phyloP scores from a whole-genome alignment of 2,797 vertebrate genomes.

The Spheniscus humboldti region DNA sequence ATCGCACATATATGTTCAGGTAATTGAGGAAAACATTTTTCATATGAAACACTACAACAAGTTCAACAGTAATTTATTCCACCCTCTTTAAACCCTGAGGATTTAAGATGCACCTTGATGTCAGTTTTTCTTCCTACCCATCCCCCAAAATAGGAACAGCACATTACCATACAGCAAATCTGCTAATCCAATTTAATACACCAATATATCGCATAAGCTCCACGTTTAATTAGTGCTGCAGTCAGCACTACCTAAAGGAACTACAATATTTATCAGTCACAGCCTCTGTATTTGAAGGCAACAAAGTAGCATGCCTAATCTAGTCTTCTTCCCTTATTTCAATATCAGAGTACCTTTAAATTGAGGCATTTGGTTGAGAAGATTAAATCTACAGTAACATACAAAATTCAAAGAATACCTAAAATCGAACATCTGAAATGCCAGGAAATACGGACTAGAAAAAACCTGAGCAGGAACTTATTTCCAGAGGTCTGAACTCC shows the following conservation, averaged over 20 bases:
- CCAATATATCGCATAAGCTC: constrained; percentile 32
- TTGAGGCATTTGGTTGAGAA: neutral
- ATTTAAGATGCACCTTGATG: constrained; percentile 36
- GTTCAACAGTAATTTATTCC: constrained; percentile 36
- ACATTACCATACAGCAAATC: constrained; percentile 47
- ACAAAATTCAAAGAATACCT: neutral
- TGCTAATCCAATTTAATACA: constrained; percentile 63
- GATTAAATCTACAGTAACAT: neutral
- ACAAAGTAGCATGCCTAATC: neutral
- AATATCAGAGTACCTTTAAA: neutral
- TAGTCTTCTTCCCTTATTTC: neutral
- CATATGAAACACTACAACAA: neutral
- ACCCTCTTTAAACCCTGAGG: neutral
- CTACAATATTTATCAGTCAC: constrained; percentile 14
- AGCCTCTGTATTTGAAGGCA: neutral
- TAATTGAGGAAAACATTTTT: constrained; percentile 74
- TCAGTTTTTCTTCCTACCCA: neutral
- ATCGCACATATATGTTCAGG: constrained; percentile 84
- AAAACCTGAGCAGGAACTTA: neutral
- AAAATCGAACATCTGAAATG: neutral
- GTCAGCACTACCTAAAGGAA: constrained; percentile 46
- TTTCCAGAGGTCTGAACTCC: neutral
- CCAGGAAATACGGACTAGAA: neutral
- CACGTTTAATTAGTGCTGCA: constrained; percentile 34
- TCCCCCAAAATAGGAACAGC: neutral